Conservation (phyloP, 2,797 vertebrate species). For the Melanogrammus aeglefinus region DNA sequence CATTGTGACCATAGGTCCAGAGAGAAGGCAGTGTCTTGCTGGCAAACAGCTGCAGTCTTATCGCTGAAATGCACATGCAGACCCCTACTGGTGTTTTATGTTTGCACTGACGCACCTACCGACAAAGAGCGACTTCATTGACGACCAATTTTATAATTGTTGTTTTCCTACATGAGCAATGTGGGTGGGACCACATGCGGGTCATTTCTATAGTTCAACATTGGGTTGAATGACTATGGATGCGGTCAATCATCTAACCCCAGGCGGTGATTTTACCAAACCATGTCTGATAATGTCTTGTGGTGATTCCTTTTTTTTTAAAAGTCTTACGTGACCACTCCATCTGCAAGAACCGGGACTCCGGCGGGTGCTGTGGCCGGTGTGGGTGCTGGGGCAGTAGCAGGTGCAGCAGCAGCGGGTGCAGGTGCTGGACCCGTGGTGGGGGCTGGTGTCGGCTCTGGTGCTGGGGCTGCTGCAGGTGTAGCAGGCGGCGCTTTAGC, state of each 20-base stretch:
- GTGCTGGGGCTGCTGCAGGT: neutral
- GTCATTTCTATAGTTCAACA: too few species aligned
- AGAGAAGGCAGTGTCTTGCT: neutral
- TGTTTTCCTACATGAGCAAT: too few species aligned
- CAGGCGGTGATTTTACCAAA: too few species aligned
- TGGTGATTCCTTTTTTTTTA: neutral
- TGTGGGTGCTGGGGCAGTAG: neutral
- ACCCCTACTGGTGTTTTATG: too few species aligned
- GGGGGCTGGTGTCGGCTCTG: neutral
- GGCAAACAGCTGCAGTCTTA: neutral
- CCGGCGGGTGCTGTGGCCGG: constrained; percentile 8
- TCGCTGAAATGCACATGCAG: too few species aligned
- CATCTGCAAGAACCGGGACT: constrained; percentile 37
- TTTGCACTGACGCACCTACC: too few species aligned
- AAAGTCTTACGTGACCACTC: constrained; percentile 50
- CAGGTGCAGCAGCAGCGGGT: neutral
- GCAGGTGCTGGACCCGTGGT: constrained; percentile 25
- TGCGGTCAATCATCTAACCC: too few species aligned
- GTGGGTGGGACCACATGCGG: too few species aligned
- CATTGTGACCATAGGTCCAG: constrained; percentile 20
- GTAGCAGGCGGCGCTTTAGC: constrained; percentile 16
- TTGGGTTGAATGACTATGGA: too few species aligned
- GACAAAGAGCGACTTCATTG: too few species aligned
- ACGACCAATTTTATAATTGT: too few species aligned
- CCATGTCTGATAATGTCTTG: neutral